A percentile compares a stretch with the other conserved stretches of the same genome.
Evolutionary conservation across 2,113 vertebrate species (phyloP).

Genomic region (Pteronura brasiliensis): DNA sequence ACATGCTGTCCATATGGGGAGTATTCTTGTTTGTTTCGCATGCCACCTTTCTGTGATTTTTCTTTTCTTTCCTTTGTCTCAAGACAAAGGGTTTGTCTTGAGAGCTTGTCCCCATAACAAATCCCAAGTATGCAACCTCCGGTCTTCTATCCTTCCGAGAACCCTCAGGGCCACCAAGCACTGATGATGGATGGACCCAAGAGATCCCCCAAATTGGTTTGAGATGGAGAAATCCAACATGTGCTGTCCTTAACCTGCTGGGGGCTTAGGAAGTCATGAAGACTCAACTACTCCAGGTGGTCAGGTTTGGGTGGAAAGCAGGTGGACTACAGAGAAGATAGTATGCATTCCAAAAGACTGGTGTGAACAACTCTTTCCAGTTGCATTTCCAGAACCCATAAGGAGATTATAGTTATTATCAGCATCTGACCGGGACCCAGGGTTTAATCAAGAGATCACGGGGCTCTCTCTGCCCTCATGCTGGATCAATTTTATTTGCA

Average conservation of each 20-base stretch:
- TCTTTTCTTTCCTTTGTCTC: background rate
- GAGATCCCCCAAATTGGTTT: background rate
- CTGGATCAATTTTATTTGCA: too few relatives aligned
- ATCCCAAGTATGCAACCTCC: background rate
- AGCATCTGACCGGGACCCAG: accelerated
- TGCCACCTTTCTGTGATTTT: background rate
- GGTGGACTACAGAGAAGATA: background rate
- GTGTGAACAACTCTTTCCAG: accelerated
- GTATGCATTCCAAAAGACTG: background rate
- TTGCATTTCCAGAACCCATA: background rate
- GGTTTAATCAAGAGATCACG: background rate
- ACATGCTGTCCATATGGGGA: accelerated
- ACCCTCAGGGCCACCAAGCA: background rate
- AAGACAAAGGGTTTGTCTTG: background rate
- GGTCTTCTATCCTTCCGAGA: background rate
- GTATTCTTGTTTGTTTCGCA: background rate
- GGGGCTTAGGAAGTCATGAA: background rate
- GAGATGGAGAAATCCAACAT: background rate
- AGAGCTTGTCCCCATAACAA: background rate
- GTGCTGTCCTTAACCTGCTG: background rate
- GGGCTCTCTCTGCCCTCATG: background rate
- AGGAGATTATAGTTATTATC: too few relatives aligned
- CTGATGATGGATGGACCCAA: background rate
- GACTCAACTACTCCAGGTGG: background rate
- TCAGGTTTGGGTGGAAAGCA: too few relatives aligned